phyloP scores from a whole-genome alignment of 2,797 vertebrate species.

The Tamandua tetradactyla region DNA sequence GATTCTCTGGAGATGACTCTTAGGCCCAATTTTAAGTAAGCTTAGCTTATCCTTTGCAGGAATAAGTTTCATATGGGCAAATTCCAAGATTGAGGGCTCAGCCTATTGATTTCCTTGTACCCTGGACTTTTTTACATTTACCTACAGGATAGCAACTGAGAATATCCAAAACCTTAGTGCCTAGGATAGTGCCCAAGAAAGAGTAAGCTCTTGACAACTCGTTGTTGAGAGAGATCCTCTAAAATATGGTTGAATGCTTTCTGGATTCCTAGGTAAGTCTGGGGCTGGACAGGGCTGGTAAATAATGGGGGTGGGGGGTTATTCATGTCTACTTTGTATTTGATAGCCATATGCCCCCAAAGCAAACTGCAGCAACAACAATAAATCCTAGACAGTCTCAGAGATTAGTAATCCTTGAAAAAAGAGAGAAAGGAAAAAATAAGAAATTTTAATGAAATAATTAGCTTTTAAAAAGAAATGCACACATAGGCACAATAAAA shows the following conservation, averaged over 20 bases:
- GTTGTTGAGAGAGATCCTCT: slow-evolving; percentile 14
- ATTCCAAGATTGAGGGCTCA: no score
- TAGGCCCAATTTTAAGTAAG: no score
- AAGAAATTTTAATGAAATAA: neutral
- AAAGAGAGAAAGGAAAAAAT: neutral
- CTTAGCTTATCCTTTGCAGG: no score
- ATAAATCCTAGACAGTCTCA: neutral
- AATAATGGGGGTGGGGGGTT: neutral
- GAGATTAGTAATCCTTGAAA: neutral
- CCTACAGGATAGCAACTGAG: neutral
- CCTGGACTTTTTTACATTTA: slow-evolving; percentile 50
- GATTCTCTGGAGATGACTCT: no score
- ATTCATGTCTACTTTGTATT: neutral
- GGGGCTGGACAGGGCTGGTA: neutral
- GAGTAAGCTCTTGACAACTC: neutral
- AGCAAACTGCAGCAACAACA: slow-evolving; percentile 4
- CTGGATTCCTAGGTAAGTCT: neutral
- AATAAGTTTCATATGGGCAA: no score
- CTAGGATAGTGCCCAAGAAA: neutral
- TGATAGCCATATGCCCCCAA: neutral
- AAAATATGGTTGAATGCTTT: slow-evolving; percentile 20
- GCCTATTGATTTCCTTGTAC: no score
- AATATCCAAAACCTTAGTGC: neutral
- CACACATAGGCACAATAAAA: neutral
- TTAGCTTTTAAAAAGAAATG: neutral